Evolutionary conservation across 2,888 invertebrate species (phyloP), one percentile per base, ranked within the genome.

Genomic region (Macrostomum cliftonense): DNA sequence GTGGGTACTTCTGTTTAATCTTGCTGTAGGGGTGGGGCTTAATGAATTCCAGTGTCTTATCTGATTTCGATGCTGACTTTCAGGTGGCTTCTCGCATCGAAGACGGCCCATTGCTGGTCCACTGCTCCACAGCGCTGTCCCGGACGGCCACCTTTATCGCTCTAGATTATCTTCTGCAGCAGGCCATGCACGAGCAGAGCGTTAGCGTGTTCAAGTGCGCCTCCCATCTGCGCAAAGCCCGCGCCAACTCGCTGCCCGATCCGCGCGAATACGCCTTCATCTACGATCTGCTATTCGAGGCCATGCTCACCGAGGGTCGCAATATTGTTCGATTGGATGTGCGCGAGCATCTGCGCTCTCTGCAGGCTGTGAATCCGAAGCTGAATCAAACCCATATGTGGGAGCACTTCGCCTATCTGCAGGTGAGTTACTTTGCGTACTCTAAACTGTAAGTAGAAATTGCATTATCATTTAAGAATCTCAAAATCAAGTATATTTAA

Each of bases 131-230:
- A 48, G 69, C 68, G 1, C 61, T 67, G 28, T 64, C 63, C 43
- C 54, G 66, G 19, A 63, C 65, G 2, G 68, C 61, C 2, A 61
- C 61, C 4, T 69, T 60, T 56, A 65, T 68, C 12, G 67, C 67
- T 2, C 54, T 68, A 2, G 67, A 69, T 52, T 56, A 61, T n/a
- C 57, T 67, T 4, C 43, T 66, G 43, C 61, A 63, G 16, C 63
- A 66, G 53, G 67, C 66, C 44, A 49, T 50, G n/a, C 62, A 67
- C 39, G 61, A 66, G 20, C 53, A 57, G 28, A 48, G 46, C 2
- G 62, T 67, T 5, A 68, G 63, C 47, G 65, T 68, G 12, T 65
- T 55, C 52, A 59, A 61, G 11, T 62, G 60, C 50, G 58, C 63
- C 4, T 53, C 57, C 28, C 55, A 55, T 42, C 62, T 68, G 58